Base-by-base conservation (phyloP, 1,140 invertebrate species). In the Platyura marginata region DNA sequence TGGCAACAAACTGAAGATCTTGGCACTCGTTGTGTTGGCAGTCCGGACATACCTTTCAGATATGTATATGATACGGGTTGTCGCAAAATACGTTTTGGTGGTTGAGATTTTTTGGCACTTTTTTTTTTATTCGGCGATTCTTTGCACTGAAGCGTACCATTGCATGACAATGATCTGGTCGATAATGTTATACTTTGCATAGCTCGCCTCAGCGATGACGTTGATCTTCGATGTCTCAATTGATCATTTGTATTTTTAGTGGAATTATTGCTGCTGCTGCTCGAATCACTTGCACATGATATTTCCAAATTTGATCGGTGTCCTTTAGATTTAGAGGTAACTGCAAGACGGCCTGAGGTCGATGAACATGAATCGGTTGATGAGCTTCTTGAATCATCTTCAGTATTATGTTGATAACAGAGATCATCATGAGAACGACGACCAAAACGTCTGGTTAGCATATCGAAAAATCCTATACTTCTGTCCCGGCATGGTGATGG, bases 11-110 rank as follows among this genome's bases (percentile, higher is more conserved):
- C 49, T 1, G 62, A 52, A 25, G 61, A 70, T 38, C 72, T 66
- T 1, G 80, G 79, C 3, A 84, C 77, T 50, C 81, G 66, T 53
- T 82, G 79, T 2, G 81, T 84, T 1, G 81, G 80, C 15, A 85
- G 59, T 1, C 82, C 82, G 2, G 80, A 84, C 38, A 82, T 65
- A 33, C 82, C 82, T 44, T 73, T 71, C 1, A 84, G 72, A 54
- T 85, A 85, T 2, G 75, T 81, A 56, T 85, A 84, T 0, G 77
- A 72, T 0, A 81, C 72, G 0, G 81, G 81, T 19, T 77, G 69
- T 19, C 82, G 62, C 2, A 84, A 63, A 29, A 84, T 83, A 34
- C 72, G 67, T 44, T 72, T 69, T 2, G 64, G 57, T 39, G 73
- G 74, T 74, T 32, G 45, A 40, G 34, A 35, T 46, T 25, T 20